These are phyloP conservation scores for Carcina quercana DNA, from an alignment of 2,888 invertebrate species.

Conservation along the genomic window DNA sequence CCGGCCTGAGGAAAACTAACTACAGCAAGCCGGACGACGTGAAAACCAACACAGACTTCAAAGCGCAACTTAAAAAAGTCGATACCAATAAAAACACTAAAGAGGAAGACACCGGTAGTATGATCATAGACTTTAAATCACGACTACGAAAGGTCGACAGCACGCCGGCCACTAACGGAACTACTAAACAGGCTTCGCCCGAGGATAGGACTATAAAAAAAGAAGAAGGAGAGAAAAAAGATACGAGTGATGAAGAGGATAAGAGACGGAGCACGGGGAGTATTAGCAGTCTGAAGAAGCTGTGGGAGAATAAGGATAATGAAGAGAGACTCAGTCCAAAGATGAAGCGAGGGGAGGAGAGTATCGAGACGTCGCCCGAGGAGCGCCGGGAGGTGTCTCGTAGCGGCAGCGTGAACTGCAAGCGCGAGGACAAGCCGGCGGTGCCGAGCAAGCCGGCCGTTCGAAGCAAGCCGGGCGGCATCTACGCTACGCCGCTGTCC, in stretches of 20 bases:
- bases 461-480: constrained; percentile 77
- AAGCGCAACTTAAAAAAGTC: constrained; percentile 83
- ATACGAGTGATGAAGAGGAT: constrained; percentile 79
- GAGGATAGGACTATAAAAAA: constrained; percentile 36
- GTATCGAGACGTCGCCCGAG: constrained; percentile 19
- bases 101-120: constrained; percentile 61
- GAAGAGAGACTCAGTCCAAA: constrained; percentile 80
- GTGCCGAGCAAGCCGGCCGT: constrained; percentile 79
- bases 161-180: constrained; percentile 44
- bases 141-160: constrained; percentile 87
- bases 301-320: constrained; percentile 90
- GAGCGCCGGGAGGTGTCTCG: constrained; percentile 18
- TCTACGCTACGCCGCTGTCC: constrained; percentile 85
- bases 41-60: constrained; percentile 68
- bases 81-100: constrained; percentile 74
- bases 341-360: constrained; percentile 45
- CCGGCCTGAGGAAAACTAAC: constrained; percentile 60
- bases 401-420: constrained; percentile 26
- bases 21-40: constrained; percentile 31
- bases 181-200: constrained; percentile 40
- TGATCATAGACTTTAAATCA: constrained; percentile 89
- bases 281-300: constrained; percentile 92
- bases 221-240: constrained; percentile 43
- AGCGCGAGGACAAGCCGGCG: constrained; percentile 69
- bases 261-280: constrained; percentile 94